These are phyloP conservation scores for Ailuropoda melanoleuca DNA, from an alignment of 2,113 vertebrate species.

Conservation along the genomic window DNA sequence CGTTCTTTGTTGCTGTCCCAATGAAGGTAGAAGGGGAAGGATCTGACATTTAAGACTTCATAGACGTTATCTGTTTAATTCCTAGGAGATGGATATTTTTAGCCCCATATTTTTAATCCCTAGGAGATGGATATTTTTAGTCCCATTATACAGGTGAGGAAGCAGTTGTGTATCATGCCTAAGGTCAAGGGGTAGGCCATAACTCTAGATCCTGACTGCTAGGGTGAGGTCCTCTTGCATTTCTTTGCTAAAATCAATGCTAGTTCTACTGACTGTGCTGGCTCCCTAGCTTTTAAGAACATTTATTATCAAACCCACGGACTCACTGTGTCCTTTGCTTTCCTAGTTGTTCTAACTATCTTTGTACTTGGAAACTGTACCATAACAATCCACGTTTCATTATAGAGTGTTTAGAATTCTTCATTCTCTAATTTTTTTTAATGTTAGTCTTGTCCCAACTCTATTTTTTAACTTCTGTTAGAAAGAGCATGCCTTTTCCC, in stretches of 20 bases:
- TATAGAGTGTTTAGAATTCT: neutral
- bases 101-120: slow-evolving; percentile 37
- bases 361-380: slow-evolving; percentile 13
- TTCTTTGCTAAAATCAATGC: neutral
- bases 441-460: neutral
- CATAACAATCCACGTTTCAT: neutral
- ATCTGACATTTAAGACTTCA: slow-evolving; percentile 34
- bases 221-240: neutral
- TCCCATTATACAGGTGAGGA: slow-evolving; percentile 48
- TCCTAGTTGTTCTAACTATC: neutral
- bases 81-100: slow-evolving; percentile 31
- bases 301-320: neutral
- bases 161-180: slow-evolving; percentile 2
- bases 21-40: neutral
- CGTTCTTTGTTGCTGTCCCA: neutral
- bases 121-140: slow-evolving; percentile 40
- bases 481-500: neutral
- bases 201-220: neutral
- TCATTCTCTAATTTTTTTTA: neutral
- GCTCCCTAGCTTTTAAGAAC: neutral
- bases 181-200: neutral
- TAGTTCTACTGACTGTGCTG: neutral
- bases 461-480: neutral
- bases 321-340: neutral
- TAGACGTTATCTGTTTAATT: slow-evolving; percentile 30